phyloP scores from a whole-genome alignment of 2,888 invertebrate species.

The Autographa gamma region DNA sequence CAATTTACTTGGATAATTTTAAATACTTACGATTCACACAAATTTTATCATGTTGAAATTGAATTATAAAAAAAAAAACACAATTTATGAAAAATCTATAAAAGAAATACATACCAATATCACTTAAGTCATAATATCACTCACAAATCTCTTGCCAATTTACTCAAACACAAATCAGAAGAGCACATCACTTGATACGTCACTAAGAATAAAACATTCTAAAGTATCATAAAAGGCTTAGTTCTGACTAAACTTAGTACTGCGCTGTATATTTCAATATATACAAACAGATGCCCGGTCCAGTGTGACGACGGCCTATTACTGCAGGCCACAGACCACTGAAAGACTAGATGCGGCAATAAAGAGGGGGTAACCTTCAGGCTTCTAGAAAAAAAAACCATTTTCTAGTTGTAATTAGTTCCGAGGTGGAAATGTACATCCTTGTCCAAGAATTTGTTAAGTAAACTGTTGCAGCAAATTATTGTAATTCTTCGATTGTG shows the following conservation, averaged over 20 bases:
- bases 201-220: conserved; percentile 34
- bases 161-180: conserved; percentile 69
- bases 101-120: conserved; percentile 48
- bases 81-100: not conserved
- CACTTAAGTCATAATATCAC: conserved; percentile 36
- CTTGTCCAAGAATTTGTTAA: conserved; percentile 41
- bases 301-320: conserved; percentile 47
- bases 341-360: conserved; percentile 58
- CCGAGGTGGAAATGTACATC: conserved; percentile 49
- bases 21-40: too few species aligned
- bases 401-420: conserved; percentile 54
- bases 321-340: conserved; percentile 61
- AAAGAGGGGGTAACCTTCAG: conserved; percentile 52
- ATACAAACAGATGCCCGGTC: conserved; percentile 39
- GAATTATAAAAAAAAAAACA: not conserved
- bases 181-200: conserved; percentile 61
- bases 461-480: conserved; percentile 29
- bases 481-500: conserved; percentile 21
- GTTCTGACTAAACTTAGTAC: conserved; percentile 35
- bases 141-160: conserved; percentile 67
- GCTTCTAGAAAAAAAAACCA: conserved; percentile 34
- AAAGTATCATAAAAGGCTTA: conserved; percentile 38
- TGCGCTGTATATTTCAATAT: conserved; percentile 30
- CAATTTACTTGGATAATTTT: too few species aligned
- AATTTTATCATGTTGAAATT: not conserved